Evolutionary conservation across 1,140 invertebrate genomes (phyloP), one percentile per base, ranked within the genome.

Genomic region (Drosophila micromelanica): DNA sequence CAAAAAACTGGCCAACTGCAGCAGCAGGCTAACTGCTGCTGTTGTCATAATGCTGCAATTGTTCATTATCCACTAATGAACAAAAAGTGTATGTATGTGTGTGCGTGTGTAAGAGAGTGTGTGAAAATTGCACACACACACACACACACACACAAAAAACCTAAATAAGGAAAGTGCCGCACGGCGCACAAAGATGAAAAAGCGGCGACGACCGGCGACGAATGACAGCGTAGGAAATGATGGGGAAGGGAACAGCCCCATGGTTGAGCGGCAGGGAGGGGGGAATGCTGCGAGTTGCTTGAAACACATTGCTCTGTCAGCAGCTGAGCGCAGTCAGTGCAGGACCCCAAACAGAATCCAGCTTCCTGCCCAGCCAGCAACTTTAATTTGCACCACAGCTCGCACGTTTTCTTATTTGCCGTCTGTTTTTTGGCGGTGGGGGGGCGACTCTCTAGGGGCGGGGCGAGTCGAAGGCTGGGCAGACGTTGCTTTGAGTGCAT

Each of bases 41-140:
- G 82, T 76, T 87, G 84, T 87, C 84, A 87, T 87, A 87, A 87
- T 89, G 84, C 84, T 89, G 84, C 84, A 87, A 87, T 87, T 87
- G 84, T 87, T 89, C 84, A 89, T 89, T 89, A 89, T 89, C 84
- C 84, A 89, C 84, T 89, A 89, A 89, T 89, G 84, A 89, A 89
- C 84, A 89, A 89, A 89, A 89, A 89, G 76, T 89, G 73, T 80
- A 70, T 43, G 57, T 45, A 48, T 46, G 17, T 45, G 40, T 60
- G 27, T 54, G 77, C 78, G 81, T 80, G 76, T 57, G 7, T 5
- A 11, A n/a, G n/a, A 30, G 57, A 37, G 80, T 85, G 80, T 85
- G 80, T 84, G 78, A 73, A 82, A 75, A 80, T 77, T 68, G 68
- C 76, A 85, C 80, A 79, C 78, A 75, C 76, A 85, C 80, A 85